Evolutionary conservation across 2,113 vertebrate genomes (phyloP).

Genomic region (Turdus rufiventris): DNA sequence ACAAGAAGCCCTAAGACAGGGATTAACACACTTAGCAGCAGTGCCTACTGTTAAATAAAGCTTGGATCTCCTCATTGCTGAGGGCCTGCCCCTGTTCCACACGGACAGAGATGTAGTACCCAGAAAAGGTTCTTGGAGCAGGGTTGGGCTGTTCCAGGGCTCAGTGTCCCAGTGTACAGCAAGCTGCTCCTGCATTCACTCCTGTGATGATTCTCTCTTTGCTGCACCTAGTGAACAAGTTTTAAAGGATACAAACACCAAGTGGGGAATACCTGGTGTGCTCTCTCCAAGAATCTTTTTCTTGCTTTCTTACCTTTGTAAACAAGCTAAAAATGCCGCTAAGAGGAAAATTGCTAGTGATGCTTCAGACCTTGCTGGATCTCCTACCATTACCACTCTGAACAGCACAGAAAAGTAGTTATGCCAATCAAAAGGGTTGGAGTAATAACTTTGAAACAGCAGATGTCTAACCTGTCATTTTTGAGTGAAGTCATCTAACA

Average conservation of each 20-base stretch:
- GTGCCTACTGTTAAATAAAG: not conserved
- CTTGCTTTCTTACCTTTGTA: not conserved
- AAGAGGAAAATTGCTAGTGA: not conserved
- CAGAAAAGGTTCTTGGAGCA: not conserved
- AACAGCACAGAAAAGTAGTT: not conserved
- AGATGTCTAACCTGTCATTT: not conserved
- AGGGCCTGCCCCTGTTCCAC: not conserved
- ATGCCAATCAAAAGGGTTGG: not conserved
- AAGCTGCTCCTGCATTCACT: not conserved
- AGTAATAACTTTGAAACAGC: not conserved
- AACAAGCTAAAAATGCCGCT: constrained; percentile 7
- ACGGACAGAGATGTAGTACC: not conserved
- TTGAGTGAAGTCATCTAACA: not conserved
- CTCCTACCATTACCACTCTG: not conserved
- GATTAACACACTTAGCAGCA: no score
- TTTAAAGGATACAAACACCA: not conserved
- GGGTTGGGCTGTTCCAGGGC: not conserved
- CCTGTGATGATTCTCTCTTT: not conserved
- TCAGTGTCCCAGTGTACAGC: not conserved
- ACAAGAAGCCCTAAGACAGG: not conserved
- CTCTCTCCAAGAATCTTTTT: not conserved
- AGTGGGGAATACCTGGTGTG: not conserved
- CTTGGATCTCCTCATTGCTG: not conserved
- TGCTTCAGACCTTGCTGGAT: not conserved
- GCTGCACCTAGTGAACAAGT: not conserved